Evolutionary conservation across 2,113 vertebrate genomes (phyloP), one percentile per base, ranked within the genome.

Genomic region (Bos taurus): DNA sequence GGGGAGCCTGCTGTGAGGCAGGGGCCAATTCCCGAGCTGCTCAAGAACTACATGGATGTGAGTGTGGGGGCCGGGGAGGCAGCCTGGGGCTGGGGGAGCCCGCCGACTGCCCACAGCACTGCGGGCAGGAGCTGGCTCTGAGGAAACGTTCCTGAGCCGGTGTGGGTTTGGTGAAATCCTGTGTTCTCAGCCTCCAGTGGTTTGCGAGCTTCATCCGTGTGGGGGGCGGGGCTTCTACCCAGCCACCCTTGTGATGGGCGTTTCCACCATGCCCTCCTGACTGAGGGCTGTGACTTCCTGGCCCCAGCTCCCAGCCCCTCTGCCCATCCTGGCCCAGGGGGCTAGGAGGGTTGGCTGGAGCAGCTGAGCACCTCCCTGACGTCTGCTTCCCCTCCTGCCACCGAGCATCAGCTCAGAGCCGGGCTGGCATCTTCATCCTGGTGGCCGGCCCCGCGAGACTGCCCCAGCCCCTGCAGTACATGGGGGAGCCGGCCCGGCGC

Each of bases 1-100:
- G 84, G 33, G 54, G 6, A 9, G 3, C 52, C 95, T 0, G 0
- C 56, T 0, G 8, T 3, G 88, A 33, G 7, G 3, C 78, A 74
- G 3, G 94, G 43, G 0, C 98, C 98, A 0, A 1, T 97, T 3
- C 97, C 98, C 0, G 98, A 98, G 93, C 16, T 95, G 10, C 98
- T 98, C 17, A 98, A 25, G 81, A 98, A 98, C 78, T 98, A 98
- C 95, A 96, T 98, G 97, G 98, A 98, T 0, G 98, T 98, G 93
- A 98, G 98, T 97, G 30, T 28, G 19, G 46, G 52, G 46, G 46
- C 26, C 6, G 0, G 62, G 56, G 52, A 17, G 10, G 6, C 9
- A 6, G 0, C 62, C 7, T 5, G 86, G 64, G 62, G 8, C 1
- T 1, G 21, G 33, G 2, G 13, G 1, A 17, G 10, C 2, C 1